These are phyloP conservation scores for Rhinella marina DNA, from an alignment of 2,797 vertebrate species.

Conservation along the genomic window DNA sequence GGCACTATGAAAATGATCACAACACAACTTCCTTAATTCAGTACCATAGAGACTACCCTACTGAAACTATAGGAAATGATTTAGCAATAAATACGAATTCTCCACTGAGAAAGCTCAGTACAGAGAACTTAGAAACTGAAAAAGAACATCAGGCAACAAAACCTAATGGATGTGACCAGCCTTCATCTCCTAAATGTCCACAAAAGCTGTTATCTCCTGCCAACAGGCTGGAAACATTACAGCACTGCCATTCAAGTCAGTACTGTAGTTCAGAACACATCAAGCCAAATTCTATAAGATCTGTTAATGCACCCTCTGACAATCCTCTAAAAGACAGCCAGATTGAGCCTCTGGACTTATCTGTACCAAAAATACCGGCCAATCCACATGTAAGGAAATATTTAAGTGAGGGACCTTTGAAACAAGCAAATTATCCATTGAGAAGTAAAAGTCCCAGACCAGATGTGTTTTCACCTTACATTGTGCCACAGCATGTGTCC, in stretches of 20 bases:
- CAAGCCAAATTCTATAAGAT: neutral
- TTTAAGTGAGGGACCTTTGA: neutral
- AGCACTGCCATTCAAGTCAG: neutral
- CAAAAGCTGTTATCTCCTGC: neutral
- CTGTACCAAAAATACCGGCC: constrained; percentile 73
- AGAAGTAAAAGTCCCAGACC: neutral
- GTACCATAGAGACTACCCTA: neutral
- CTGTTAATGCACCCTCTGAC: neutral
- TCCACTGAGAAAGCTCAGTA: neutral
- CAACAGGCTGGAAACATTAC: neutral
- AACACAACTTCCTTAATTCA: neutral
- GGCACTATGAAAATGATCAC: constrained; percentile 7
- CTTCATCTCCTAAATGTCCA: neutral
- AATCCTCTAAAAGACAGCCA: constrained; percentile 64
- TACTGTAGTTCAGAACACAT: constrained; percentile 63
- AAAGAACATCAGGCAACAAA: constrained; percentile 66
- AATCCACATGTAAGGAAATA: constrained; percentile 29
- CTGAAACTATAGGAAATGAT: neutral
- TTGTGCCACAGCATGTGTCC: constrained; percentile 9
- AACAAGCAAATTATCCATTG: neutral
- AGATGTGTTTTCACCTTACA: neutral
- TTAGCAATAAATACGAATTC: neutral
- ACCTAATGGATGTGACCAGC: constrained; percentile 66
- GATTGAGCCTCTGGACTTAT: constrained; percentile 79
- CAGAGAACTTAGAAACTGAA: constrained; percentile 64